Base-by-base conservation (phyloP, 1,140 invertebrate species). In the Rhagoletis zephyria region DNA sequence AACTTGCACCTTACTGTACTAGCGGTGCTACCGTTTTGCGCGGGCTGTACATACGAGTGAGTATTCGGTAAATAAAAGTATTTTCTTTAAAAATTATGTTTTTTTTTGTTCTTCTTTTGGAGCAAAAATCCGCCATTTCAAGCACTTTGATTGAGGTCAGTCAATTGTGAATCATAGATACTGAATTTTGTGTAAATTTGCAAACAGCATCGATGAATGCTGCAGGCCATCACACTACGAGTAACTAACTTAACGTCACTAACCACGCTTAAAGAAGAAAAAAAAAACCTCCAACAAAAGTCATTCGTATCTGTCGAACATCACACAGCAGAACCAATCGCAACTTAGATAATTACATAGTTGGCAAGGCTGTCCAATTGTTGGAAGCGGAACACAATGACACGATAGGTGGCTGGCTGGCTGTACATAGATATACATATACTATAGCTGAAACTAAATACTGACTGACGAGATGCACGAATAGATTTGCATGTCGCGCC, bases 341-440 rank as follows among this genome's bases (percentile, higher is more conserved):
- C 48, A 56, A 56, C 74, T 12, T 16, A 51, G 74, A 81, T 81
- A 81, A 81, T 81, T 81, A 81, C 74, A 81, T 9, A 56, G 74
- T 56, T 42, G 74, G 45, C n/a, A 56, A 3, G 74, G 48, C 74
- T 81, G 74, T 81, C 74, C 74, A 81, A 81, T 81, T 81, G 74
- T 81, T 81, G 56, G 74, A 81, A 81, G n/a, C 74, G 74, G 74
- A 81, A 81, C 74, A 81, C 45, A 81, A 81, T 81, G 74, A 81
- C 74, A 81, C 74, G 74, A 74, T 63, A 14, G 61, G 12, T 63
- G 4, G 61, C 16, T 7, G 61, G 61, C 30, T 30, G 30, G 30
- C 30, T 10, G 40, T 30, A 30, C 7, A 70, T 19, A n/a, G 4
- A 63, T 3, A 63, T 30, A 70, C 10, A 67, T 3, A 45, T 3